Percentiles rank a stretch among this genome's conserved stretches.
These are phyloP conservation scores for Eulemur rubriventer DNA, from an alignment of 2,797 vertebrate species.

Conservation along the genomic window DNA sequence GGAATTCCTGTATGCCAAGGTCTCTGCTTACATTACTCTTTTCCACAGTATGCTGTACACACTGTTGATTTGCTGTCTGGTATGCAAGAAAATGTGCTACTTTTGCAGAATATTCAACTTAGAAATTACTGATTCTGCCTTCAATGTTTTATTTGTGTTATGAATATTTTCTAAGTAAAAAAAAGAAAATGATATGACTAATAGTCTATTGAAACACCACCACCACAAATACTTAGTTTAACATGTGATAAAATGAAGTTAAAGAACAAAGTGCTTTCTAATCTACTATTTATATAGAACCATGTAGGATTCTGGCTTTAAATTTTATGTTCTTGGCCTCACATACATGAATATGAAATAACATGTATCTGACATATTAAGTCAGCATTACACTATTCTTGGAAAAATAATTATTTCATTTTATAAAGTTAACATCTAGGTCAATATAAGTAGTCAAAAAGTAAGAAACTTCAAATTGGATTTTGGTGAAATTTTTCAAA, in stretches of 20 bases:
- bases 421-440: neutral
- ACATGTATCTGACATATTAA: neutral
- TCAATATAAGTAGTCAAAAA: neutral
- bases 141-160: neutral
- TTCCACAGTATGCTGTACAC: neutral
- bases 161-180: slow-evolving; percentile 31
- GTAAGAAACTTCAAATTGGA: neutral
- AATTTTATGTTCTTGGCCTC: neutral
- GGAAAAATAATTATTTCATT: slow-evolving; percentile 21
- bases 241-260: neutral
- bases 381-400: neutral
- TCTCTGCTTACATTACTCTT: neutral
- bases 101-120: neutral
- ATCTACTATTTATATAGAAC: neutral
- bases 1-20: neutral
- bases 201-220: neutral
- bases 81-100: neutral
- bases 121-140: neutral
- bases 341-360: neutral
- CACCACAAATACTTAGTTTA: neutral
- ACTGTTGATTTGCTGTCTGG: neutral
- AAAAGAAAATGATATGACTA: neutral
- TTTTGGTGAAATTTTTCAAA: slow-evolving; percentile 8
- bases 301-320: neutral
- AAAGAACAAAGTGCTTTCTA: neutral